phyloP scores from a whole-genome alignment of 2,797 vertebrate genomes.

The Pipistrellus pipistrellus region DNA sequence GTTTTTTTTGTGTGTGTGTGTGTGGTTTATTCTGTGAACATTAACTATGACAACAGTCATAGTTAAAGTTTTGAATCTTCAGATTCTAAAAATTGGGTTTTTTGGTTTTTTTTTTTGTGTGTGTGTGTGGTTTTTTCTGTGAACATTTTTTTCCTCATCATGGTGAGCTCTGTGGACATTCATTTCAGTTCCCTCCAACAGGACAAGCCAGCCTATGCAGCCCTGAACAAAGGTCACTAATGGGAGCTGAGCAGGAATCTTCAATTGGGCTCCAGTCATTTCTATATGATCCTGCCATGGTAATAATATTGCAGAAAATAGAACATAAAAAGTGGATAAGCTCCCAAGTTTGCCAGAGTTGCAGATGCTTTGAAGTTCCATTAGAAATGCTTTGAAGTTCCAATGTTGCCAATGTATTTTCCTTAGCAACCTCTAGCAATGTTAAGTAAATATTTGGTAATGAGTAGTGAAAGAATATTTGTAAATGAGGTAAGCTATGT shows the following conservation, averaged over 20 bases:
- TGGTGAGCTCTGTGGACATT: neutral
- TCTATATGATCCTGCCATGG: neutral
- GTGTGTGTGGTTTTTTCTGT: neutral
- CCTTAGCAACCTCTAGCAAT: neutral
- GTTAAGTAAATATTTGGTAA: neutral
- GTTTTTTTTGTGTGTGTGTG: too few relatives aligned
- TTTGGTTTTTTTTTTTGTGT: too few relatives aligned
- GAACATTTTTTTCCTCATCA: neutral
- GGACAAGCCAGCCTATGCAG: neutral
- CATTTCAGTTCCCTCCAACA: neutral
- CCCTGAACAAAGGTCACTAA: neutral
- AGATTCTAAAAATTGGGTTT: neutral
- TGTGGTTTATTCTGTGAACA: neutral
- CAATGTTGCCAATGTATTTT: neutral
- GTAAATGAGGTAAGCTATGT: neutral
- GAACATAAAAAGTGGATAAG: neutral
- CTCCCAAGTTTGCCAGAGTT: neutral
- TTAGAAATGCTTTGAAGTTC: neutral
- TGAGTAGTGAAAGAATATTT: conserved; percentile 19
- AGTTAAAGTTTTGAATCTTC: neutral
- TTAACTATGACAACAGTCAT: too few relatives aligned
- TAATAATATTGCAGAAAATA: conserved; percentile 40
- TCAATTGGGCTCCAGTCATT: neutral
- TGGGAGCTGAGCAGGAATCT: neutral
- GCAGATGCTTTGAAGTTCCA: neutral